Evolutionary conservation across 2,113 vertebrate species (phyloP).

Genomic region (Pedionomus torquatus): DNA sequence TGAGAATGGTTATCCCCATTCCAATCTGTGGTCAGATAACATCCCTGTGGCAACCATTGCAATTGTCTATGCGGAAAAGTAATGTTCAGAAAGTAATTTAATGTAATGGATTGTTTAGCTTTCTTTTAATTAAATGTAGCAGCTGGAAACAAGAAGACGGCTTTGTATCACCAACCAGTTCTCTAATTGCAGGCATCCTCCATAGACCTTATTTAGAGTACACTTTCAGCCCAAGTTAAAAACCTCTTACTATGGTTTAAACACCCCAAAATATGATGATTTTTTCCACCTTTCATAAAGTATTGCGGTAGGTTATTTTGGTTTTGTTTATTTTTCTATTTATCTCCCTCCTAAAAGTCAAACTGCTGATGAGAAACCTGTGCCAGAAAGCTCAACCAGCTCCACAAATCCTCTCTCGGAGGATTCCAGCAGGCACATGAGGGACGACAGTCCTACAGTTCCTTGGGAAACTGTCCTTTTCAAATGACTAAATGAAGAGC

Average conservation of each 20-base stretch:
- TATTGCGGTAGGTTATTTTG: not conserved
- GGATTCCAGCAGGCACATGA: not conserved
- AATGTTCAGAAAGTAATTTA: slow-evolving; percentile 70
- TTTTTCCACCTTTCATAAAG: not conserved
- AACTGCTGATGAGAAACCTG: not conserved
- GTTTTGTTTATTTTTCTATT: not conserved
- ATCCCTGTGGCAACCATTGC: slow-evolving; percentile 56
- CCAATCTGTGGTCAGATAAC: slow-evolving; percentile 44
- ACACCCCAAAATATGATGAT: not conserved
- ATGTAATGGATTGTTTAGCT: slow-evolving; percentile 72
- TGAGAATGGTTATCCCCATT: not conserved
- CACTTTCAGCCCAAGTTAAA: not conserved
- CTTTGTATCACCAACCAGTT: slow-evolving; percentile 35
- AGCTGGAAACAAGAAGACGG: slow-evolving; percentile 66
- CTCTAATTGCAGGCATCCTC: slow-evolving; percentile 33
- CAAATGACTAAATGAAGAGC: not conserved
- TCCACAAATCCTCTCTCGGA: not conserved
- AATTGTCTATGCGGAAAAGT: slow-evolving; percentile 35
- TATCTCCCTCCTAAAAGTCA: not conserved
- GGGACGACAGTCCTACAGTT: not conserved
- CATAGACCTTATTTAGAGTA: not conserved
- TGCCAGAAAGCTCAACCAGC: not conserved
- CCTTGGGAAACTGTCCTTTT: slow-evolving; percentile 15
- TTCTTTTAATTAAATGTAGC: slow-evolving; percentile 73
- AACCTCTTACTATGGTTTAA: not conserved